Evolutionary conservation across 1,140 invertebrate genomes (phyloP), one percentile per base, ranked within the genome.

Genomic region (Microvelia longipes): DNA sequence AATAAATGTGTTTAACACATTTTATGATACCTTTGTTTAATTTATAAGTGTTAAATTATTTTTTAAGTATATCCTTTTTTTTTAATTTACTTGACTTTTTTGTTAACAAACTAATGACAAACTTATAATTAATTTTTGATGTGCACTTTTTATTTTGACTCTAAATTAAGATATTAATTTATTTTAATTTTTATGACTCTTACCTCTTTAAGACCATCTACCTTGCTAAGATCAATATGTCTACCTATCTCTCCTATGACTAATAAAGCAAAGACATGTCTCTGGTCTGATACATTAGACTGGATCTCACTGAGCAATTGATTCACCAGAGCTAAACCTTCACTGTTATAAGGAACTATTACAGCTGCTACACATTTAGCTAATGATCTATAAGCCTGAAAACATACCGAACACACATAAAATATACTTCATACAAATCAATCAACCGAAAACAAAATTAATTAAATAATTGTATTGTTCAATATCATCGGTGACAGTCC

Each of bases 201-300:
- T 50, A 50, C 35, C 35, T 50, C 35, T 50, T 50, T 50, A 50
- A 50, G 35, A 11, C 35, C 35, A 50, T 50, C 35, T 11, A 50
- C 35, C 19, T 19, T 50, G 35, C 35, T 50, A 19, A 50, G 35
- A 50, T 50, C 94, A 90, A 95, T 87, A 75, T 95, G 89, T 74
- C 93, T 83, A 2, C 96, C 96, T 74, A 98, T 96, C 85, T 98
- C 96, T 14, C 96, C 97, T 75, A 99, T 89, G 14, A 95, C 91
- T 2, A 98, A 81, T 26, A 98, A 80, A 66, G 93, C 89, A 82
- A 98, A 98, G 73, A 98, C 89, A 72, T 92, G 88, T 72, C 95
- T 88, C 1, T 90, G 87, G 77, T 97, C 94, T 73, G 82, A 83
- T 75, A 83, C 78, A 69, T 85, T 85, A 71, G 83, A 85, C 75